Evolutionary conservation across 2,797 vertebrate genomes (phyloP).

Genomic region (Chelidonichthys spinosus): DNA sequence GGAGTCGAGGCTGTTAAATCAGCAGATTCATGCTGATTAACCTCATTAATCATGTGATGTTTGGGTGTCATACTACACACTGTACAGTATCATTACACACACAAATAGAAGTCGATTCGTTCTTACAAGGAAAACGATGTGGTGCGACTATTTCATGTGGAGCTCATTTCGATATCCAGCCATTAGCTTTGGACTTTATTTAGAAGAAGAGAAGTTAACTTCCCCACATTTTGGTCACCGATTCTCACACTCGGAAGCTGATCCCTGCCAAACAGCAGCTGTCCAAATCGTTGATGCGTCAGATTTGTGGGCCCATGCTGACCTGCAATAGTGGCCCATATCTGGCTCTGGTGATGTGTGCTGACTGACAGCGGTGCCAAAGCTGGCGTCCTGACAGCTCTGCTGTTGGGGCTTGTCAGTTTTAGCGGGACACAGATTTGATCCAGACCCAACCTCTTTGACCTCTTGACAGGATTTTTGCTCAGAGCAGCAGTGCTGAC

Average conservation of each 20-base stretch:
- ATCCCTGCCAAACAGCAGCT: slow-evolving; percentile 58
- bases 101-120: neutral
- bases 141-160: too few relatives aligned
- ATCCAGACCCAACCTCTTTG: slow-evolving; percentile 74
- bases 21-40: slow-evolving; percentile 6
- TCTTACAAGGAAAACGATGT: neutral
- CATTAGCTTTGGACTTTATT: neutral
- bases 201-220: slow-evolving; percentile 26
- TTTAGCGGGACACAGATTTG: slow-evolving; percentile 72
- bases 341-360: slow-evolving; percentile 64
- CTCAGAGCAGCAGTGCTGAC: slow-evolving; percentile 67
- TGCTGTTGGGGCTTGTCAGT: slow-evolving; percentile 76
- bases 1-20: neutral
- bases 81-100: neutral
- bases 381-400: slow-evolving; percentile 73
- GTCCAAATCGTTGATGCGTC: slow-evolving; percentile 57
- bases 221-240: slow-evolving; percentile 39
- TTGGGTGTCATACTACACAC: neutral
- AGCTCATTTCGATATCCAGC: neutral
- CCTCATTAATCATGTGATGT: neutral
- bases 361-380: slow-evolving; percentile 72
- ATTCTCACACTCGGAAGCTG: slow-evolving; percentile 31
- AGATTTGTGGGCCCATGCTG: slow-evolving; percentile 50
- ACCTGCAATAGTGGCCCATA: slow-evolving; percentile 57
- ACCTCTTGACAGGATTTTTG: slow-evolving; percentile 73